Percentiles rank a stretch among this genome's conserved stretches.
Evolutionary conservation across 2,113 vertebrate genomes (phyloP).

Genomic region (Synchiropus splendidus): DNA sequence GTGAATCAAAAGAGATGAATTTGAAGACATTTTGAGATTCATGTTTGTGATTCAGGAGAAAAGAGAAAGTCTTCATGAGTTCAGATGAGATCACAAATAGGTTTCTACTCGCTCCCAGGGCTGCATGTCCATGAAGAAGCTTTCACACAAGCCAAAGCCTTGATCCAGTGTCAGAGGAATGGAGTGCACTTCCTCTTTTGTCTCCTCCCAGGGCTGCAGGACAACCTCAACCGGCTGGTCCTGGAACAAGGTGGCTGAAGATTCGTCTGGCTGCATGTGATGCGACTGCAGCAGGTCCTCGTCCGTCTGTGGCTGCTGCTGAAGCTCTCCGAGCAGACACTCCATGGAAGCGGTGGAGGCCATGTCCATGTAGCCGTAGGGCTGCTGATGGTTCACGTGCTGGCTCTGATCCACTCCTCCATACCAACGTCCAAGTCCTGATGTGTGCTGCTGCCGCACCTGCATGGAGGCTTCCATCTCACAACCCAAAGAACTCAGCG

Average conservation of each 20-base stretch:
- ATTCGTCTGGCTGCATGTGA: constrained; percentile 55
- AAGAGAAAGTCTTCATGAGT: too few relatives aligned
- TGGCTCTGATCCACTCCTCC: constrained; percentile 40
- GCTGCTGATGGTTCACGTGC: constrained; percentile 43
- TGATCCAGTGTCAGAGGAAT: constrained; percentile 64
- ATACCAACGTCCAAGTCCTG: constrained; percentile 51
- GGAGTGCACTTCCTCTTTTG: constrained; percentile 62
- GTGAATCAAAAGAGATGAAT: background rate
- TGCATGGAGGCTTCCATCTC: constrained; percentile 62
- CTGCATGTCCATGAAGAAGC: constrained; percentile 72
- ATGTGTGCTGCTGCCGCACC: constrained; percentile 48
- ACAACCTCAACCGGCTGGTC: constrained; percentile 49
- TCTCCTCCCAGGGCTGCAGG: constrained; percentile 70
- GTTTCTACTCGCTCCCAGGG: constrained; percentile 67
- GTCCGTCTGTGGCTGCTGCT: constrained; percentile 36
- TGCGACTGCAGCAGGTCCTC: constrained; percentile 53
- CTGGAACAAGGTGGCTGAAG: constrained; percentile 47
- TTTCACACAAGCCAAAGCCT: constrained; percentile 64
- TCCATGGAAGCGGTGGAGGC: constrained; percentile 16
- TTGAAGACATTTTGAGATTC: constrained; percentile 15
- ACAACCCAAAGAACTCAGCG: constrained; percentile 67
- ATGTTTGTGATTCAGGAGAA: too few relatives aligned
- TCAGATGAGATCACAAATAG: constrained; percentile 56
- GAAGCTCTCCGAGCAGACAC: constrained; percentile 43
- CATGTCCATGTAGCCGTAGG: constrained; percentile 59